Evolutionary conservation across 53 echinoderm and acorn worm species (phyloP).

Genomic region (Actinopyga echinites): DNA sequence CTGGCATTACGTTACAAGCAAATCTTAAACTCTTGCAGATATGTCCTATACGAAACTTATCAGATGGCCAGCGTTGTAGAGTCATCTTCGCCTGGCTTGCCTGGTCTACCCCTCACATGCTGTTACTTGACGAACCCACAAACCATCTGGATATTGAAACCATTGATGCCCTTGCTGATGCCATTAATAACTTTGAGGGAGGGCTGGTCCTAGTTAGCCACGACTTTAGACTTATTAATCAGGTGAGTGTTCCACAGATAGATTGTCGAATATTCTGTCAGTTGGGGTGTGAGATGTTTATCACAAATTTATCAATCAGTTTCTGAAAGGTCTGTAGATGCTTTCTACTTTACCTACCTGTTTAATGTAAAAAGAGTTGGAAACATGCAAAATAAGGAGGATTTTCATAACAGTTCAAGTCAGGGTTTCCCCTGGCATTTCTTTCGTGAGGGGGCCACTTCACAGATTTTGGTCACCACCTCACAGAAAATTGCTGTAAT

Average conservation of each 20-base stretch:
- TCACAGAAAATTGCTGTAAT: too few species aligned
- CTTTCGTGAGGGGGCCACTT: too few species aligned
- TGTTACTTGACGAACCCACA: conserved; percentile 94
- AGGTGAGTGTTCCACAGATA: conserved; percentile 40
- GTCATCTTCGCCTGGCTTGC: conserved; percentile 96
- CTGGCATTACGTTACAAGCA: too few species aligned
- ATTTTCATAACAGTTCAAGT: too few species aligned
- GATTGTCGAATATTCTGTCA: neutral
- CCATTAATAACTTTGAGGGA: conserved; percentile 89
- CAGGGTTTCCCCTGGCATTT: too few species aligned
- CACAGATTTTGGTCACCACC: too few species aligned
- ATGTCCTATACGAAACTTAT: conserved; percentile 91
- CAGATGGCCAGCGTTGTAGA: conserved; percentile 90
- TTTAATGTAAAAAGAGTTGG: too few species aligned
- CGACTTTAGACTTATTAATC: conserved; percentile 92
- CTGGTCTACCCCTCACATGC: conserved; percentile 78
- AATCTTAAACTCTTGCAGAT: conserved; percentile 43
- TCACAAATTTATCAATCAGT: neutral
- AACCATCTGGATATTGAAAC: conserved; percentile 99
- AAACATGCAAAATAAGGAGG: too few species aligned
- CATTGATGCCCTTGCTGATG: conserved; percentile 92
- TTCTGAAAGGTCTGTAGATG: neutral
- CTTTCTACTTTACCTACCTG: too few species aligned
- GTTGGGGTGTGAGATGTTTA: neutral
- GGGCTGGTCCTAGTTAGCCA: conserved; percentile 93